These are phyloP conservation scores for Pogonophryne albipinna DNA, from an alignment of 2,797 vertebrate genomes.

Conservation along the genomic window DNA sequence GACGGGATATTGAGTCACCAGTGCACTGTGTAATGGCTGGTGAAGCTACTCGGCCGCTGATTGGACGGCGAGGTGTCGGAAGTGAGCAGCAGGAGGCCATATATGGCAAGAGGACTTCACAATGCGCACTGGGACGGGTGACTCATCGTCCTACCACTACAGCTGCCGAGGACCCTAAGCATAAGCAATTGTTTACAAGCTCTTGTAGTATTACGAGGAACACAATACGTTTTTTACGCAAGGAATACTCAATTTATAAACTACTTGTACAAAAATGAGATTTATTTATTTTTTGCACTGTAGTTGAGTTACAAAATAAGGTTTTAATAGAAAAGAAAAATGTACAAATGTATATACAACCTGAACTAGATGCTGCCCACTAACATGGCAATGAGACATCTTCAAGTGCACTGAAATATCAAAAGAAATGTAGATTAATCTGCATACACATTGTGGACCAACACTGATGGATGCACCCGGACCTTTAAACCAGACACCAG, in stretches of 20 bases:
- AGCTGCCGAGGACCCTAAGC: slow-evolving; percentile 45
- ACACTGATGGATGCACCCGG: background rate
- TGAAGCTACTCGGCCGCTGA: slow-evolving; percentile 42
- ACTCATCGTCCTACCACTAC: slow-evolving; percentile 58
- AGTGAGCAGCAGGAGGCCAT: slow-evolving; percentile 69
- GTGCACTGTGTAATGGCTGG: slow-evolving; percentile 46
- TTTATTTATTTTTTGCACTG: slow-evolving; percentile 35
- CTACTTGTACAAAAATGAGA: slow-evolving; percentile 14
- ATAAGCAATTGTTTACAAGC: slow-evolving; percentile 33
- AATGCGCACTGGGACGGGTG: slow-evolving; percentile 28
- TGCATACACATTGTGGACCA: slow-evolving; percentile 8
- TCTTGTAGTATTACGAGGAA: background rate
- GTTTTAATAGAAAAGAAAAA: slow-evolving; percentile 30
- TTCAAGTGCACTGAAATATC: background rate
- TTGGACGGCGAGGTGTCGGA: slow-evolving; percentile 75
- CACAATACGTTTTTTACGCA: background rate
- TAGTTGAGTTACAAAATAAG: slow-evolving; percentile 42
- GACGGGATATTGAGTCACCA: slow-evolving; percentile 73
- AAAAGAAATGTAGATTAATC: background rate
- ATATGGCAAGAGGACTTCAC: slow-evolving; percentile 70
- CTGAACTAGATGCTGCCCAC: slow-evolving; percentile 1
- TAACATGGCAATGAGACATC: background rate
- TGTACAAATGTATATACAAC: slow-evolving; percentile 28
- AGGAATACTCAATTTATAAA: background rate
- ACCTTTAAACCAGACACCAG: slow-evolving; percentile 2